Percentiles rank a stretch among this genome's conserved stretches.
phyloP scores from a whole-genome alignment of 2,797 vertebrate genomes.

The Melanotaenia maccullochi region DNA sequence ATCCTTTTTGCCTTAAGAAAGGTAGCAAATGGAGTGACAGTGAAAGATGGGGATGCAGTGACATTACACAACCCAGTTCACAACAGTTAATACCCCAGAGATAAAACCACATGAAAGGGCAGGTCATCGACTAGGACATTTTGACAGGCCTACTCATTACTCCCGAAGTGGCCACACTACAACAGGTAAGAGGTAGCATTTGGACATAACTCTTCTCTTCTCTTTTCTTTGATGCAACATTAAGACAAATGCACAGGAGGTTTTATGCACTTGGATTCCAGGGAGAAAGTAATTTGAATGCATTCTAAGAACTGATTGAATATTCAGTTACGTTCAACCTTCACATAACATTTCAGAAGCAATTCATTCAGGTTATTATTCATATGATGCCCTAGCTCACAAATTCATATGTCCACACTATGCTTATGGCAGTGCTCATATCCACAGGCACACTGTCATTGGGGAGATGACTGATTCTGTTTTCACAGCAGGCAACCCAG shows the following conservation, averaged over 20 bases:
- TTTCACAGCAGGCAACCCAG: slow-evolving; percentile 37
- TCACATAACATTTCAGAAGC: slow-evolving; percentile 9
- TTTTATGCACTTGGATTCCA: neutral
- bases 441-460: slow-evolving; percentile 29
- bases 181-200: slow-evolving; percentile 13
- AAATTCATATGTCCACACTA: slow-evolving; percentile 2
- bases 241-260: neutral
- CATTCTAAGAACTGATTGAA: slow-evolving; percentile 5
- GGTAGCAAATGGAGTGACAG: slow-evolving; percentile 27
- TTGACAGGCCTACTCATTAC: slow-evolving; percentile 1
- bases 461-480: slow-evolving; percentile 42
- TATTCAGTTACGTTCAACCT: neutral
- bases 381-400: slow-evolving; percentile 14
- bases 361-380: slow-evolving; percentile 35
- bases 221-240: neutral
- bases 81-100: slow-evolving; percentile 33
- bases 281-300: neutral
- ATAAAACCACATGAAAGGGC: slow-evolving; percentile 23
- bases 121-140: slow-evolving; percentile 17
- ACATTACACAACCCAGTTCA: slow-evolving; percentile 31
- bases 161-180: slow-evolving; percentile 1
- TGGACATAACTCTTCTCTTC: neutral
- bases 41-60: slow-evolving; percentile 35
- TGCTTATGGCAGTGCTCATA: slow-evolving; percentile 28
- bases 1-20: slow-evolving; percentile 11